These are phyloP conservation scores for Bufo bufo DNA, from an alignment of 2,113 vertebrate genomes.

Conservation along the genomic window DNA sequence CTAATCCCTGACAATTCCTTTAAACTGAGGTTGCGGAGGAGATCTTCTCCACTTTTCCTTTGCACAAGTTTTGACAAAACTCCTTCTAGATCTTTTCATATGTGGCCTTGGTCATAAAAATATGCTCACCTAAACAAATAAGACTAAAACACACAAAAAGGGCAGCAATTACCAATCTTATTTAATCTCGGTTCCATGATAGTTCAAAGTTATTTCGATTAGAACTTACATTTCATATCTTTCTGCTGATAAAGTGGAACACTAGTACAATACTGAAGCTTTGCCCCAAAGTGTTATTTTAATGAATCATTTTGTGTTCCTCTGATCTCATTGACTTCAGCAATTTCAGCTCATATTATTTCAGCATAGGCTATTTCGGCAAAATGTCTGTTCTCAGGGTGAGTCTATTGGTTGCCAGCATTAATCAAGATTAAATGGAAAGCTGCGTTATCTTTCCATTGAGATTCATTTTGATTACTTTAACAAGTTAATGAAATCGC, in stretches of 20 bases:
- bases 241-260: conserved; percentile 45
- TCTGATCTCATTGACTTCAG: conserved; percentile 33
- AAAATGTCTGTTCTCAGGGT: conserved; percentile 40
- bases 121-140: background rate
- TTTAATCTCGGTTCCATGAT: background rate
- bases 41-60: background rate
- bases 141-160: background rate
- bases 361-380: conserved; percentile 25
- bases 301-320: conserved; percentile 46
- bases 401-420: conserved; percentile 12
- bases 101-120: background rate
- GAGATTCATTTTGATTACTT: conserved; percentile 45
- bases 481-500: conserved; percentile 49
- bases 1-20: too few relatives aligned
- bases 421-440: conserved; percentile 40
- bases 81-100: background rate
- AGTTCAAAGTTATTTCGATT: conserved; percentile 35
- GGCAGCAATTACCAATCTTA: conserved; percentile 1
- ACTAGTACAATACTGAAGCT: conserved; percentile 15
- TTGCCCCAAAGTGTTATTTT: conserved; percentile 53
- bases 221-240: conserved; percentile 27
- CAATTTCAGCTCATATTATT: conserved; percentile 32
- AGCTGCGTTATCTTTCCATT: conserved; percentile 39
- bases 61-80: background rate
- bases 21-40: too few relatives aligned